phyloP scores from a whole-genome alignment of 2,113 vertebrate genomes.

The Pachycephala philippinensis region DNA sequence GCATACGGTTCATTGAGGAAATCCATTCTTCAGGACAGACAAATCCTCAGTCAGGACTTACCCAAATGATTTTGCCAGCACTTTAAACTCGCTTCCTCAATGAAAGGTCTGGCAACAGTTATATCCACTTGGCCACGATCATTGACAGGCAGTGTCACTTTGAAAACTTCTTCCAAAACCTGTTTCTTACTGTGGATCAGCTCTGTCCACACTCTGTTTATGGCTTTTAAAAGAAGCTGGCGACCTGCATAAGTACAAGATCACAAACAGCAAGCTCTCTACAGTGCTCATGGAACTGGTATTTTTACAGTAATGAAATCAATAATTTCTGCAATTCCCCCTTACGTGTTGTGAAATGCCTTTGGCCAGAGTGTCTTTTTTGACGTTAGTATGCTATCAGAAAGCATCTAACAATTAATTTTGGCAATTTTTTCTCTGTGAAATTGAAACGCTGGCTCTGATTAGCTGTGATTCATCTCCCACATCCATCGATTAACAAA shows the following conservation, averaged over 20 bases:
- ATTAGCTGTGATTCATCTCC: background rate
- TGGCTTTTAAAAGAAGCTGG: constrained; percentile 95
- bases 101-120: constrained; percentile 78
- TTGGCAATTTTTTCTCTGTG: background rate
- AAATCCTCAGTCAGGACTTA: constrained; percentile 58
- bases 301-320: background rate
- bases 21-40: background rate
- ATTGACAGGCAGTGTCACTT: constrained; percentile 91
- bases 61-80: constrained; percentile 97
- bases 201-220: constrained; percentile 97
- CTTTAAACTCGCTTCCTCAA: constrained; percentile 92
- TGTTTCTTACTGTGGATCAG: constrained; percentile 95
- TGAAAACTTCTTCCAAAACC: constrained; percentile 93
- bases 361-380: background rate
- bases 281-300: fast-evolving
- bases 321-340: background rate
- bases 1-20: background rate
- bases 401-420: background rate
- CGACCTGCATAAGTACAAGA: constrained; percentile 76
- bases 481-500: background rate
- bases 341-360: background rate
- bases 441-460: background rate
- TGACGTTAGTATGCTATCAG: background rate
- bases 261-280: background rate
- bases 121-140: constrained; percentile 96